Evolutionary conservation across 2,888 invertebrate genomes (phyloP).

Genomic region (Crematogaster levior): DNA sequence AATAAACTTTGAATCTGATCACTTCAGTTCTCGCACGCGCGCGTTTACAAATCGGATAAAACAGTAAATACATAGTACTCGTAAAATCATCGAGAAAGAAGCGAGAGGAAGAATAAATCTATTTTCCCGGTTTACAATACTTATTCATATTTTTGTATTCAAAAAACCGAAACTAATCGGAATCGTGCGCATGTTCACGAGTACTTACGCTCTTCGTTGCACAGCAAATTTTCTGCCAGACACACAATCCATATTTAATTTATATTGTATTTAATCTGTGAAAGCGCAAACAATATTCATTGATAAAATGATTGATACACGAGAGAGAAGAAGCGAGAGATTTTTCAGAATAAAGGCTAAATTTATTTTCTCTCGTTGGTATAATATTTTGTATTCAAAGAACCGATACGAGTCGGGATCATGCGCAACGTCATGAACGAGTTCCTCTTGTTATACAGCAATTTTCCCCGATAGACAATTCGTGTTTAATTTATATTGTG

Average conservation of each 20-base stretch:
- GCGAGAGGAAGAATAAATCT: background rate
- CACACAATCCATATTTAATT: background rate
- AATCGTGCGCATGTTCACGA: no score
- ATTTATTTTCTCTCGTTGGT: no score
- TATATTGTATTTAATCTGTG: background rate
- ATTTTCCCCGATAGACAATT: background rate
- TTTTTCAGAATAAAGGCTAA: background rate
- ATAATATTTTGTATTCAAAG: no score
- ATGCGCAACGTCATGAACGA: no score
- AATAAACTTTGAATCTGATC: slow-evolving; percentile 23
- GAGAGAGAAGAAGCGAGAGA: background rate
- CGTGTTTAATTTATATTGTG: background rate
- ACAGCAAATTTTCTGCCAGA: background rate
- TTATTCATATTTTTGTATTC: background rate
- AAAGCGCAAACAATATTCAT: no score
- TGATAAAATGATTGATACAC: background rate
- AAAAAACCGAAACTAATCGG: background rate
- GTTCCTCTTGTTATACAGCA: background rate
- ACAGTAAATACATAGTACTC: background rate
- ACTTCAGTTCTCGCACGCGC: background rate
- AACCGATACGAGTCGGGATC: no score
- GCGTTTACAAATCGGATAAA: background rate
- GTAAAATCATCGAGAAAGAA: background rate
- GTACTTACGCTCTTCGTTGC: background rate
- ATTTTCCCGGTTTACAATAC: background rate